Conservation (phyloP, 1,140 invertebrate species). For the Panulirus ornatus region DNA sequence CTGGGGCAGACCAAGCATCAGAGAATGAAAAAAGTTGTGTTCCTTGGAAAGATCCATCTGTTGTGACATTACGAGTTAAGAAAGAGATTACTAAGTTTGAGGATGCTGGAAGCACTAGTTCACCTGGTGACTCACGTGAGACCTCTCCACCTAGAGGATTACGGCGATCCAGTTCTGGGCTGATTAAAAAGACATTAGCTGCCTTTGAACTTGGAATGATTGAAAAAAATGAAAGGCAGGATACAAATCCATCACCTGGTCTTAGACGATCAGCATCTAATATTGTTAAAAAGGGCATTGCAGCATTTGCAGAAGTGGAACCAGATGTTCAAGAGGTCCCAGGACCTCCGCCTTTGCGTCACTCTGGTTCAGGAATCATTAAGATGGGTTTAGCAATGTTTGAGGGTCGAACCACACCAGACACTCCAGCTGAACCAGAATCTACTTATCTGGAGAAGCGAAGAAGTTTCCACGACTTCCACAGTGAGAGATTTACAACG, state of each 20-base stretch:
- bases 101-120: constrained; percentile 6
- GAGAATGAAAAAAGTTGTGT: constrained; percentile 25
- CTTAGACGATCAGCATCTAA: constrained; percentile 66
- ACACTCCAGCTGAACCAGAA: constrained; percentile 34
- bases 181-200: constrained; percentile 56
- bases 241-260: background rate
- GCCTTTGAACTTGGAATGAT: constrained; percentile 40
- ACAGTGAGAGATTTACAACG: constrained; percentile 46
- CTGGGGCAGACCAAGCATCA: background rate
- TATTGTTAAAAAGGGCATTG: constrained; percentile 67
- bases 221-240: constrained; percentile 30
- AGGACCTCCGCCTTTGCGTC: constrained; percentile 41
- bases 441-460: constrained; percentile 41
- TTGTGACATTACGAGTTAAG: constrained; percentile 23
- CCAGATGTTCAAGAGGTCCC: background rate
- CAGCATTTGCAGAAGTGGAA: constrained; percentile 54
- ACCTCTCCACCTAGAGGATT: constrained; percentile 18
- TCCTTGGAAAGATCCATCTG: constrained; percentile 57
- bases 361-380: constrained; percentile 58
- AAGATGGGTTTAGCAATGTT: constrained; percentile 63
- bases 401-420: constrained; percentile 48
- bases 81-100: constrained; percentile 63
- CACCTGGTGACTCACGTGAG: constrained; percentile 30
- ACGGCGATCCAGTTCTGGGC: constrained; percentile 58
- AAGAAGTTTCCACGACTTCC: constrained; percentile 45